phyloP scores from a whole-genome alignment of 1,140 invertebrate species.

The Cylas formicarius region DNA sequence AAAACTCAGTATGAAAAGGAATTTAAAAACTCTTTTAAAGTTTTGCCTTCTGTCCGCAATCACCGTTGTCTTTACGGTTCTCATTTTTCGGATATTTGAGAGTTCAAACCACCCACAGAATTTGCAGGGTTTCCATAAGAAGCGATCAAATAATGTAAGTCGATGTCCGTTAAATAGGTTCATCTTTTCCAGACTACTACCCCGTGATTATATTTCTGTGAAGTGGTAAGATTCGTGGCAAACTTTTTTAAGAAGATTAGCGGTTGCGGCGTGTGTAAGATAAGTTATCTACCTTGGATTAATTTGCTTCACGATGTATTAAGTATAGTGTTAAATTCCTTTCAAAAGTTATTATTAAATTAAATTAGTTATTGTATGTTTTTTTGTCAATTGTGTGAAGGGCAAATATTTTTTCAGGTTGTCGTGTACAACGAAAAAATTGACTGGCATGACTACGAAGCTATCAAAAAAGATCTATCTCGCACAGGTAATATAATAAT shows the following conservation, averaged over 20 bases:
- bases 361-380: constrained; percentile 8
- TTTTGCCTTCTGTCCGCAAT: constrained; percentile 33
- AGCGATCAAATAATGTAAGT: too few species aligned
- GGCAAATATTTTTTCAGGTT: too few species aligned
- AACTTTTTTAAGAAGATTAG: constrained; percentile 9
- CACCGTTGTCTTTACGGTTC: constrained; percentile 34
- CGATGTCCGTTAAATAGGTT: too few species aligned
- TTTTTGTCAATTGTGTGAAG: constrained; percentile 17
- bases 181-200: too few species aligned
- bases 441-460: constrained; percentile 81
- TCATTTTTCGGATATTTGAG: constrained; percentile 33
- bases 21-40: constrained; percentile 37
- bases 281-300: constrained; percentile 1
- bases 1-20: constrained; percentile 34
- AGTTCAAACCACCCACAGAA: constrained; percentile 7
- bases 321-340: constrained; percentile 6
- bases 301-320: constrained; percentile 1
- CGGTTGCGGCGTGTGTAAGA: background rate
- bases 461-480: constrained; percentile 60
- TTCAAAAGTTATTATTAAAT: constrained; percentile 7
- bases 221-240: constrained; percentile 10
- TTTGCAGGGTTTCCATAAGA: background rate
- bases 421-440: constrained; percentile 47
- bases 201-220: constrained; percentile 1
- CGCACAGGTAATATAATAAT: constrained; percentile 58